Evolutionary conservation across 2,797 vertebrate species (phyloP).

Genomic region (Tokudaia tokunoshimensis): DNA sequence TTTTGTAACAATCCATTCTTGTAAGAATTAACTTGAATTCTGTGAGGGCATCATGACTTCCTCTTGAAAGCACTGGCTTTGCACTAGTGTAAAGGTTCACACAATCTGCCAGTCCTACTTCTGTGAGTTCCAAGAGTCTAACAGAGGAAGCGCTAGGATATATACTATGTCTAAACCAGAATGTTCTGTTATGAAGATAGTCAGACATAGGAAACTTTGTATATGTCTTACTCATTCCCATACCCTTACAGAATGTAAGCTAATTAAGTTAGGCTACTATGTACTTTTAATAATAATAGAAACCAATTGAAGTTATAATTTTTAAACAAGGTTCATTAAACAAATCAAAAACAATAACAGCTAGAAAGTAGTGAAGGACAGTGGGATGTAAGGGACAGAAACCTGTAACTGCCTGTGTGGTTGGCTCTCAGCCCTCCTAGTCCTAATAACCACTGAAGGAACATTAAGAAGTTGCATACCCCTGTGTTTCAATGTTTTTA

Average conservation of each 20-base stretch:
- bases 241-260: neutral
- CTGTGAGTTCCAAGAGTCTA: neutral
- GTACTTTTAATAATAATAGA: neutral
- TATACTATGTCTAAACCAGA: too few species aligned
- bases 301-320: neutral
- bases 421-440: neutral
- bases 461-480: too few species aligned
- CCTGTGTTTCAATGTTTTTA: neutral
- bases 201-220: neutral
- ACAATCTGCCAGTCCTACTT: too few species aligned
- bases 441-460: neutral
- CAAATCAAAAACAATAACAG: neutral
- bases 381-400: rapidly evolving
- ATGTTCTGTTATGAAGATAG: neutral
- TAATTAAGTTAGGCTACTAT: neutral
- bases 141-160: neutral
- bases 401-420: rapidly evolving
- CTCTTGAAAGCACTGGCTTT: neutral
- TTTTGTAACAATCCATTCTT: neutral
- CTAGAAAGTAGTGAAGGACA: neutral
- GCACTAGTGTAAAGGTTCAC: too few species aligned
- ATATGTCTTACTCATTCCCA: neutral
- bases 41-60: neutral
- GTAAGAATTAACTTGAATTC: neutral
- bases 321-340: neutral